Evolutionary conservation across 1,140 invertebrate species (phyloP), one percentile per base, ranked within the genome.

Genomic region (Akabosia matsudoensis): DNA sequence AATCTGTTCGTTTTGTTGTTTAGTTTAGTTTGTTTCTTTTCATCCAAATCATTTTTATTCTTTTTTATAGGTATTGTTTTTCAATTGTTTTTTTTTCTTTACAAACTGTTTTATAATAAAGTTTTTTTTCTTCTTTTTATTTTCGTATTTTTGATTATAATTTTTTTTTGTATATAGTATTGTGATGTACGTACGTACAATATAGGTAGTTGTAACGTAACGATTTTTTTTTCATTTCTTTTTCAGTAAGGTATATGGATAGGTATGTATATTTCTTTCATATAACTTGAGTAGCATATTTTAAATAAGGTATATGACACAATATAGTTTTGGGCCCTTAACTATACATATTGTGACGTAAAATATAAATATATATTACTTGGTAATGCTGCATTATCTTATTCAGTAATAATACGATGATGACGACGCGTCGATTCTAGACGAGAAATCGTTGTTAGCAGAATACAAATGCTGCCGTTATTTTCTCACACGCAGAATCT

Each of bases 291-390:
- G 7, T 10, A 10, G 37, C 18, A 45, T 45, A 10, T 45, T 18
- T 45, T 45, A 45, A 45, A 45, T 18, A 10, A 10, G 37, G 14
- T 13, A 24, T 56, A 56, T 56, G 54, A 56, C 61, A 67, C 26
- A 2, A n/a, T n/a, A n/a, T n/a, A n/a, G n/a, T n/a, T n/a, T 67
- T 67, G 61, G 61, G 61, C 61, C 61, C 61, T 67, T 67, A 67
- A 67, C 61, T 67, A 67, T n/a, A n/a, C n/a, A n/a, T n/a, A n/a
- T 67, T 67, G 61, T 67, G 61, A 67, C 61, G 31, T 67, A 67
- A 67, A 67, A 67, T 56, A 56, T 56, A 18, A n/a, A n/a, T 45
- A 45, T 45, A 45, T 45, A n/a, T 45, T 45, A 45, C 18, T 45
- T 45, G 18, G 7, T 7, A 10, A 45, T 18, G 37, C n/a, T n/a